Evolutionary conservation across 1,140 invertebrate genomes (phyloP).

Genomic region (Melipona quadrifasciata): DNA sequence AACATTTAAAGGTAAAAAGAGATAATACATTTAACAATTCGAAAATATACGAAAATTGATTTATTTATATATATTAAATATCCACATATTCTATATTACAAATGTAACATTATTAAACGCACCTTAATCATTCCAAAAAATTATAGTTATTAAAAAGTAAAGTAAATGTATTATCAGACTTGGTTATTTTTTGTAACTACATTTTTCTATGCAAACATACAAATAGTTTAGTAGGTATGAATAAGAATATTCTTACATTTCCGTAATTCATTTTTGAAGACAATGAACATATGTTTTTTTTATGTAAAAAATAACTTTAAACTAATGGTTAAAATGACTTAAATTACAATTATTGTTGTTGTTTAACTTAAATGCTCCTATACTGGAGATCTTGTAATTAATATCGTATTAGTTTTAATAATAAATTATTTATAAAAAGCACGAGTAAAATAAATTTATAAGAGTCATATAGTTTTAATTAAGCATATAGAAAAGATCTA

Average conservation of each 20-base stretch:
- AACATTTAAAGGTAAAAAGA: conserved; percentile 4
- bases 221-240: neutral
- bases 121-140: neutral
- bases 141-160: neutral
- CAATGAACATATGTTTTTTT: conserved; percentile 15
- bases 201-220: conserved; percentile 14
- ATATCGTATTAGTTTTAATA: conserved; percentile 19
- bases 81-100: neutral
- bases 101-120: no score
- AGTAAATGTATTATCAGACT: conserved; percentile 14
- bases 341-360: conserved; percentile 22
- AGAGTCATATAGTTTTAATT: conserved; percentile 36
- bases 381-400: conserved; percentile 2
- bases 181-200: neutral
- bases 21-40: conserved; percentile 1
- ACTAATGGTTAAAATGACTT: conserved; percentile 28
- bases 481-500: conserved; percentile 30
- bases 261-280: neutral
- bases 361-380: neutral
- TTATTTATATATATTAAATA: neutral
- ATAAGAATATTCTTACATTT: neutral
- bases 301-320: conserved; percentile 13
- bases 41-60: neutral
- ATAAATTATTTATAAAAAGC: conserved; percentile 43
- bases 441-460: conserved; percentile 22